Base-by-base conservation (phyloP, 2,888 invertebrate species). In the Mimachlamys varia region DNA sequence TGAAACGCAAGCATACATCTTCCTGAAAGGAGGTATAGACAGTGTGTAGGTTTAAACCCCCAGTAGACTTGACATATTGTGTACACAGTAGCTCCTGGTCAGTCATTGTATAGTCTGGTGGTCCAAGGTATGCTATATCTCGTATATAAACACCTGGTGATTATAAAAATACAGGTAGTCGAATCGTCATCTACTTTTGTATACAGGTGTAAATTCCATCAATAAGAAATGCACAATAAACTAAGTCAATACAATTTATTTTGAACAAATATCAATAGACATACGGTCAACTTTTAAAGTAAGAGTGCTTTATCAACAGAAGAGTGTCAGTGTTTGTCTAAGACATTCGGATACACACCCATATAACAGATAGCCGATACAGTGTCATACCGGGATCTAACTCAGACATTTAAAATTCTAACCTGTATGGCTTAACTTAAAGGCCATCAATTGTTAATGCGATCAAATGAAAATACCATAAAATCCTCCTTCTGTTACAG, bases 121-220 rank as follows among this genome's bases (percentile, higher is more conserved):
- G 7, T 76, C 33, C n/a, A n/a, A 76, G 62, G 76, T 33, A 15
- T 76, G 12, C 76, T 76, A 13, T 76, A 76, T 76, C 76, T 76
- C 15, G 15, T 76, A 76, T 10, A 76, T 76, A 76, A 76, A 76
- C 33, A 76, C 76, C 76, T 76, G 3, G 44, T 76, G 76, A 33
- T 33, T 76, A 10, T 33, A 76, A 12, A 76, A 76, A 76, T 76
- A 76, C 19, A 33, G 5, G 76, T 27, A 33, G 76, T 33, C 27
- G 27, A 27, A 76, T 76, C 76, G 27, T 76, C 27, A 22, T 76
- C 33, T 76, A 76, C 27, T 33, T 76, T 15, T 27, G 76, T 76
- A 76, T 17, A 33, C 76, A 76, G 76, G 76, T 76, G 76, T 76
- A 76, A 76, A 76, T 76, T 76, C 33, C 76, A 33, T 22, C 76